Evolutionary conservation across 2,888 invertebrate genomes (phyloP).

Genomic region (Coenonympha arcania): DNA sequence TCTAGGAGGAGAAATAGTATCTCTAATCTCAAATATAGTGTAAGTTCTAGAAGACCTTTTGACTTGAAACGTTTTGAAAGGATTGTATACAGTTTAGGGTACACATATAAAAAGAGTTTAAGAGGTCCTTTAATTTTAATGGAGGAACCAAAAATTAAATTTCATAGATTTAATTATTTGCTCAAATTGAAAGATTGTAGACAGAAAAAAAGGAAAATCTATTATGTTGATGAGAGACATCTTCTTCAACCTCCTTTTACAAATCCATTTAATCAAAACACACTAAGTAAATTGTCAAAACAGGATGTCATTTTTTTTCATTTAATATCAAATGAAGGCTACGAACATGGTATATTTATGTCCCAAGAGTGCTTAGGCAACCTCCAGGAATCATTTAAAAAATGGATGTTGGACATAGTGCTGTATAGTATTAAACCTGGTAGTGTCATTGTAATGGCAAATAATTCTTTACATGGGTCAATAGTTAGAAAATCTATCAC

Average conservation of each 20-base stretch:
- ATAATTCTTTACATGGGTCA: slow-evolving; percentile 35
- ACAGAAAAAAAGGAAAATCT: slow-evolving; percentile 29
- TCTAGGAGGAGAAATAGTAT: slow-evolving; percentile 13
- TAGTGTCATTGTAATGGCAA: slow-evolving; percentile 43
- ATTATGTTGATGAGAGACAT: slow-evolving; percentile 42
- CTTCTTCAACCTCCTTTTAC: slow-evolving; percentile 34
- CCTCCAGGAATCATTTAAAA: slow-evolving; percentile 38
- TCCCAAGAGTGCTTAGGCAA: slow-evolving; percentile 31
- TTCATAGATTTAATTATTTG: slow-evolving; percentile 41
- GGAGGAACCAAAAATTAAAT: slow-evolving; percentile 44
- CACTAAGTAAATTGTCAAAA: slow-evolving; percentile 1
- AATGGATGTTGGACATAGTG: slow-evolving; percentile 45
- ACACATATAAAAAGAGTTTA: slow-evolving; percentile 31
- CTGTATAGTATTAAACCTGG: slow-evolving; percentile 31
- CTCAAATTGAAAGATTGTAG: slow-evolving; percentile 38
- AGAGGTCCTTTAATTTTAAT: slow-evolving; percentile 32
- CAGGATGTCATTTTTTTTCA: slow-evolving; percentile 35
- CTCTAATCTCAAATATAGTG: slow-evolving; percentile 20
- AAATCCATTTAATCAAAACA: slow-evolving; percentile 30
- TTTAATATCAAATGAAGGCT: slow-evolving; percentile 35
- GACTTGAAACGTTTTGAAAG: slow-evolving; percentile 7
- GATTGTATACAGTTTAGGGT: slow-evolving; percentile 32
- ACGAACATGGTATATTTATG: slow-evolving; percentile 37
- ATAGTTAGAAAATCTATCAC: slow-evolving; percentile 30
- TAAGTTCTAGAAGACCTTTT: too few species aligned